Evolutionary conservation across 2,113 vertebrate species (phyloP).

Genomic region (Corythoichthys haematopterus): DNA sequence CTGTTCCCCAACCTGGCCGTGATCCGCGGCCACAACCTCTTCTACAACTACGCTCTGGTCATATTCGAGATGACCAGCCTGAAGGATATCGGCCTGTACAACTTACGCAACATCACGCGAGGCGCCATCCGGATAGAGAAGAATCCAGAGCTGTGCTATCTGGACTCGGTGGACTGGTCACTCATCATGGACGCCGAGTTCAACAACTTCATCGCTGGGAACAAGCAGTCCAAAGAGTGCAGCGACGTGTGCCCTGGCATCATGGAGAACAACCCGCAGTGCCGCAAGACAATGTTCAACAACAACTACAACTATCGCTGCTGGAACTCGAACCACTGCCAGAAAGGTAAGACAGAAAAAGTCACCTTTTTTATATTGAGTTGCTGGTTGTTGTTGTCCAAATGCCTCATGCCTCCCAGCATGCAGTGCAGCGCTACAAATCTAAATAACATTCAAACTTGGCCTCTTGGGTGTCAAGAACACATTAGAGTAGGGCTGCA

Average conservation of each 20-base stretch:
- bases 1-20: conserved; percentile 96
- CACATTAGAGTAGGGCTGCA: no score
- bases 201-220: conserved; percentile 93
- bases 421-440: no score
- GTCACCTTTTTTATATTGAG: no score
- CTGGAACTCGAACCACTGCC: conserved; percentile 93
- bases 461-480: no score
- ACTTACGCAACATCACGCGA: conserved; percentile 90
- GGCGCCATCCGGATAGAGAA: conserved; percentile 98
- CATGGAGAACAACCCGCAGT: conserved; percentile 82
- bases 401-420: no score
- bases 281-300: conserved; percentile 88
- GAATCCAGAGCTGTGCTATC: conserved; percentile 96
- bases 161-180: conserved; percentile 97
- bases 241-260: conserved; percentile 92
- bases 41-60: conserved; percentile 97
- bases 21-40: conserved; percentile 92
- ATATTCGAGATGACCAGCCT: conserved; percentile 98
- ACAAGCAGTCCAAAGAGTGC: conserved; percentile 94
- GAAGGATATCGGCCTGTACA: conserved; percentile 93
- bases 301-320: conserved; percentile 93
- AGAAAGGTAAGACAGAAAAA: conserved; percentile 85
- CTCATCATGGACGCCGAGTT: conserved; percentile 92
- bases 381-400: no score
- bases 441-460: no score